phyloP scores from a whole-genome alignment of 2,888 invertebrate genomes.

The Hydriomena furcata region DNA sequence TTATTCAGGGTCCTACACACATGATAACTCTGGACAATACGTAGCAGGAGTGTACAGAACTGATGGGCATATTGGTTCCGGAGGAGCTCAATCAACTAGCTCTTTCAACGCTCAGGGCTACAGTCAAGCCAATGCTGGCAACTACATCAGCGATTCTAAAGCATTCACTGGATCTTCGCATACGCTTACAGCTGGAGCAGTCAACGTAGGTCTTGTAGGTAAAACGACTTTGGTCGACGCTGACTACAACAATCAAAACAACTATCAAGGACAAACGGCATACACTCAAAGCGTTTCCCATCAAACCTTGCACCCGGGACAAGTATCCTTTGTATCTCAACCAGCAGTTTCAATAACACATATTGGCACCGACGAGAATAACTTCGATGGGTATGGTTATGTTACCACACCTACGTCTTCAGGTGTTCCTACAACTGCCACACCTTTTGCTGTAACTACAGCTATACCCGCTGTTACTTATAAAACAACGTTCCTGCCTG shows the following conservation, averaged over 20 bases:
- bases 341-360: slow-evolving; percentile 70
- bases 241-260: slow-evolving; percentile 55
- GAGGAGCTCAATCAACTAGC: slow-evolving; percentile 31
- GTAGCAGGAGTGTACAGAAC: slow-evolving; percentile 59
- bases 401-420: slow-evolving; percentile 73
- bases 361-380: slow-evolving; percentile 62
- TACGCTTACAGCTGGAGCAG: slow-evolving; percentile 72
- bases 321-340: slow-evolving; percentile 58
- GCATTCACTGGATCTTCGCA: slow-evolving; percentile 67
- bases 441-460: slow-evolving; percentile 67
- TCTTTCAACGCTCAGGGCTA: slow-evolving; percentile 42
- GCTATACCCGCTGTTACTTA: slow-evolving; percentile 61
- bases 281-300: slow-evolving; percentile 43
- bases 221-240: slow-evolving; percentile 74
- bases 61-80: slow-evolving; percentile 57
- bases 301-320: slow-evolving; percentile 53
- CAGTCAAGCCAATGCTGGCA: slow-evolving; percentile 57
- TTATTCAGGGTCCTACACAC: slow-evolving; percentile 52
- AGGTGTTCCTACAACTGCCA: slow-evolving; percentile 70
- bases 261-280: slow-evolving; percentile 47
- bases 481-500: slow-evolving; percentile 66
- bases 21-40: slow-evolving; percentile 59
- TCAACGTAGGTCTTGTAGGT: slow-evolving; percentile 76
- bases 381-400: slow-evolving; percentile 63
- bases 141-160: slow-evolving; percentile 61